These are phyloP conservation scores for Lobophora halterata DNA, from an alignment of 2,888 invertebrate species.

Conservation along the genomic window DNA sequence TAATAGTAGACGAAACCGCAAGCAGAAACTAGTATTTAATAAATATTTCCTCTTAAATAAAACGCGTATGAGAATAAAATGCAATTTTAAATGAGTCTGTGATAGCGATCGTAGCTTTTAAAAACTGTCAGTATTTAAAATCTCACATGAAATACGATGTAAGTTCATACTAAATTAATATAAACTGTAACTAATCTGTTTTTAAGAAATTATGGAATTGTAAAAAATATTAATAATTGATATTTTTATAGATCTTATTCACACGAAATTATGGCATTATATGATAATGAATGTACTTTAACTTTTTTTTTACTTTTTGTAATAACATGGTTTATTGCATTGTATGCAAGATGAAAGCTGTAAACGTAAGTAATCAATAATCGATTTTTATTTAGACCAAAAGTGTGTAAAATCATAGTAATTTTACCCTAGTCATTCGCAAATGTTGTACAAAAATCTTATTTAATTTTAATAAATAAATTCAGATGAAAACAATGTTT, in stretches of 20 bases:
- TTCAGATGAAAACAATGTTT: slow-evolving; percentile 30
- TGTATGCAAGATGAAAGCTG: slow-evolving; percentile 6
- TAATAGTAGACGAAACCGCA: too few relatives aligned
- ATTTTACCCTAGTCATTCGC: slow-evolving; percentile 35
- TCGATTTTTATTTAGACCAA: slow-evolving; percentile 39
- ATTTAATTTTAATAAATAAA: slow-evolving; percentile 48
- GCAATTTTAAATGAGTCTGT: slow-evolving; percentile 53
- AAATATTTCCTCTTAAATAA: background rate
- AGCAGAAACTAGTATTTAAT: too few relatives aligned
- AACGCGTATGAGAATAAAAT: slow-evolving; percentile 10
- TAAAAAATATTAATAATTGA: slow-evolving; percentile 39
- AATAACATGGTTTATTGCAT: too few relatives aligned
- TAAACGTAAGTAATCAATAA: slow-evolving; percentile 37
- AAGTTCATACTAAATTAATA: slow-evolving; percentile 35
- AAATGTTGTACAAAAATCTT: slow-evolving; percentile 47
- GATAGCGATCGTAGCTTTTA: slow-evolving; percentile 72
- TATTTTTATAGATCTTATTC: slow-evolving; percentile 45
- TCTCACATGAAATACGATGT: slow-evolving; percentile 45
- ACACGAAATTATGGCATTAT: slow-evolving; percentile 18
- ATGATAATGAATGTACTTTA: too few relatives aligned
- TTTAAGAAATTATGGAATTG: slow-evolving; percentile 41
- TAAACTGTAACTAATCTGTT: slow-evolving; percentile 34
- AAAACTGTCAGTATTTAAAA: slow-evolving; percentile 69
- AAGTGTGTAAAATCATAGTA: slow-evolving; percentile 38
- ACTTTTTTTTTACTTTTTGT: too few relatives aligned